phyloP scores from a whole-genome alignment of 2,113 vertebrate species.

The Regulus satrapa region DNA sequence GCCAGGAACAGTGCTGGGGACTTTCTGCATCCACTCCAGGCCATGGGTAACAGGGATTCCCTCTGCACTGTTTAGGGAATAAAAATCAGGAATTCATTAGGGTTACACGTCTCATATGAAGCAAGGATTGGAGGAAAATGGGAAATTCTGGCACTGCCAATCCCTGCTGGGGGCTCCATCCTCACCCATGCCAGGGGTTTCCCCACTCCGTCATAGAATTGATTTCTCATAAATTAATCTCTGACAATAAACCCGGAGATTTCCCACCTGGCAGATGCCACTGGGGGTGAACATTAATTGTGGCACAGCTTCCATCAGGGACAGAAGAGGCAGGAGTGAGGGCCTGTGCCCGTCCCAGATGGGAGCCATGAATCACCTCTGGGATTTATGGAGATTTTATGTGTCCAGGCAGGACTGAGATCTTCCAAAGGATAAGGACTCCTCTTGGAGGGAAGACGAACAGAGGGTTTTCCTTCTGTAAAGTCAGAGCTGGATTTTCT shows the following conservation, averaged over 20 bases:
- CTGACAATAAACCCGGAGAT: neutral
- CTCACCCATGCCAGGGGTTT: neutral
- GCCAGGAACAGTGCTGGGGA: neutral
- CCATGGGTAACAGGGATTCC: neutral
- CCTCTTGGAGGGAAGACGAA: neutral
- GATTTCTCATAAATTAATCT: neutral
- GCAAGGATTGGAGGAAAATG: neutral
- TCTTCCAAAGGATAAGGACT: neutral
- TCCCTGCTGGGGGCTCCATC: neutral
- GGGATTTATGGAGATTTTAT: neutral
- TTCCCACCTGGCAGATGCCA: neutral
- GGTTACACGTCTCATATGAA: neutral
- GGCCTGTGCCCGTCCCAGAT: neutral
- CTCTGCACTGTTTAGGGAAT: slow-evolving; percentile 43
- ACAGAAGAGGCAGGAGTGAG: neutral
- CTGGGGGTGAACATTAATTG: neutral
- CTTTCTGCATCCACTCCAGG: neutral
- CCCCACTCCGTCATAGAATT: accelerated
- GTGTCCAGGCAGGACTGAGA: neutral
- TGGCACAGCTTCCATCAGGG: neutral
- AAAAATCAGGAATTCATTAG: slow-evolving; percentile 54
- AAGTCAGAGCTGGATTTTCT: neutral
- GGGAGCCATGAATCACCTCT: neutral
- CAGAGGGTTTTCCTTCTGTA: neutral
- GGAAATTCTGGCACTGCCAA: neutral